Evolutionary conservation across 2,888 invertebrate genomes (phyloP).

Genomic region (Smittia sp.): DNA sequence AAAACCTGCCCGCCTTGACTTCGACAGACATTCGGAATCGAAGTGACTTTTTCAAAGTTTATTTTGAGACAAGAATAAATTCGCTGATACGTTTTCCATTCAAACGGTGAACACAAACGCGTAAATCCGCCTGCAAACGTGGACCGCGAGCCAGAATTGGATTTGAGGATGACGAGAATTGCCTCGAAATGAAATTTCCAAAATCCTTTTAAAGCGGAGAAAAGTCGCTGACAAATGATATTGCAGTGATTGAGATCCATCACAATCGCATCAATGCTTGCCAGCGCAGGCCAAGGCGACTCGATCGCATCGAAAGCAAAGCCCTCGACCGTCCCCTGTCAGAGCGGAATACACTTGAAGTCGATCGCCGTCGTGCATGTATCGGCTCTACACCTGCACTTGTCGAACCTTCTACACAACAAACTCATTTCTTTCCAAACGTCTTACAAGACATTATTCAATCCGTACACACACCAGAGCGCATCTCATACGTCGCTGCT

Average conservation of each 20-base stretch:
- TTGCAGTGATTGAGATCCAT: not conserved
- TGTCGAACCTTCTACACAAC: not conserved
- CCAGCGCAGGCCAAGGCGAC: not conserved
- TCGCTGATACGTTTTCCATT: not conserved
- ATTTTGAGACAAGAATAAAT: conserved; percentile 1
- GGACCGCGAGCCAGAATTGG: not conserved
- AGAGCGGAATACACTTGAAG: not conserved
- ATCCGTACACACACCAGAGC: not conserved
- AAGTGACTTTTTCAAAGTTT: conserved; percentile 23
- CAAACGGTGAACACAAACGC: not conserved
- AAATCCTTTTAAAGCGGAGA: not conserved
- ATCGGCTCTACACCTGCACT: conserved; percentile 34
- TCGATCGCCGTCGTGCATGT: not conserved
- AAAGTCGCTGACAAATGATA: not conserved
- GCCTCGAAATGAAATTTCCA: not conserved
- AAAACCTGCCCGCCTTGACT: conserved; percentile 36
- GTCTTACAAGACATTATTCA: conserved; percentile 21
- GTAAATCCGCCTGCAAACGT: conserved; percentile 1
- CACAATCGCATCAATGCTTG: not conserved
- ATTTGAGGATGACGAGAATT: not conserved
- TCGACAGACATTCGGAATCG: conserved; percentile 25
- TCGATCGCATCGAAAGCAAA: not conserved
- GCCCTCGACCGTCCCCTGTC: not conserved
- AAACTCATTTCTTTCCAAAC: conserved; percentile 19
- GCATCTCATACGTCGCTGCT: not conserved